phyloP scores from a whole-genome alignment of 2,797 vertebrate genomes.

The Pteronotus mesoamericanus region DNA sequence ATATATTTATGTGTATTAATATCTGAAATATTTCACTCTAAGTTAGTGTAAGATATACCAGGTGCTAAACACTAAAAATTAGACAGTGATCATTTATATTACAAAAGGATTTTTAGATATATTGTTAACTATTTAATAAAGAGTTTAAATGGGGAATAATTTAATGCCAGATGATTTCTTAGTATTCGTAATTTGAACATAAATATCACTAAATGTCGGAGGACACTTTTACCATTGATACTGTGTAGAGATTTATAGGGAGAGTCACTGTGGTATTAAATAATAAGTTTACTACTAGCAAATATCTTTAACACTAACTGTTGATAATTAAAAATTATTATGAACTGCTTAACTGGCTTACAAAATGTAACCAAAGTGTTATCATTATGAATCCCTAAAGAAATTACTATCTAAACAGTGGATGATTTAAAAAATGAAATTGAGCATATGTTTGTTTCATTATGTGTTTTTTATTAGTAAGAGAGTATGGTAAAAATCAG shows the following conservation, averaged over 20 bases:
- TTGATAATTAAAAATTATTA: neutral
- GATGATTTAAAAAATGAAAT: neutral
- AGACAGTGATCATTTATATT: neutral
- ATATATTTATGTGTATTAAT: too few species aligned
- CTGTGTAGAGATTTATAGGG: neutral
- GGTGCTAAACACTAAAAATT: neutral
- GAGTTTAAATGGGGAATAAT: neutral
- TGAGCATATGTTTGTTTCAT: neutral
- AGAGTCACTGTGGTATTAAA: neutral
- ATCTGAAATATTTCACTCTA: neutral
- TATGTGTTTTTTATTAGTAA: neutral
- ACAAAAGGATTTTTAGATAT: neutral
- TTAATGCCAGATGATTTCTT: neutral
- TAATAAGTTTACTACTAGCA: neutral
- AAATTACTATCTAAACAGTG: neutral
- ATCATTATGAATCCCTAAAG: neutral
- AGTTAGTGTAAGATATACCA: neutral
- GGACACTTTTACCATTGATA: neutral
- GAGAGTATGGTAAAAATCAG: neutral
- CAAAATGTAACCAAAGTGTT: neutral
- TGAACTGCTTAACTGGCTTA: neutral
- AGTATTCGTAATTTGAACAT: neutral
- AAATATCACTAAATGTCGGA: neutral
- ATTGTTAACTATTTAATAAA: neutral
- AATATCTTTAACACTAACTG: neutral